Base-by-base conservation (phyloP, 1,140 invertebrate species). In the Ips nitidus region DNA sequence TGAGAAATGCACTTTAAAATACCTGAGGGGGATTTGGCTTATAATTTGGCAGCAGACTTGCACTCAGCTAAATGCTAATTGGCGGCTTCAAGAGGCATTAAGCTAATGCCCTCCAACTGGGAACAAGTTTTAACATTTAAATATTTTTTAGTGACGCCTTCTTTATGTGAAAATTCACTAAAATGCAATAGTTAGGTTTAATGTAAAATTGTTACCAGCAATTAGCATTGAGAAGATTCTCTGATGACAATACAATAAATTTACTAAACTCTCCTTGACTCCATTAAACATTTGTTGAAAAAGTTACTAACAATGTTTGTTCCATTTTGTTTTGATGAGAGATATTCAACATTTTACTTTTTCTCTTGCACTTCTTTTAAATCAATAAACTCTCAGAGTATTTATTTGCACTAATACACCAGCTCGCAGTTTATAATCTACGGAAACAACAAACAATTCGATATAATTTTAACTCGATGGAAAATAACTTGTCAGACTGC, bases 401-500 rank as follows among this genome's bases (percentile, higher is more conserved):
- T 22, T 22, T 22, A 22, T 22, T 22, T 22, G 22, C 22, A 22
- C 22, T 22, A 22, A 22, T 22, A 22, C 22, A 22, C 22, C 22
- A 22, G 22, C 22, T 22, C 22, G 22, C 22, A 22, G 22, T 22
- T 22, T 22, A 22, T 22, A 22, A 22, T 22, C 22, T 22, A 22
- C 22, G 22, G 22, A 22, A 22, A 22, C 22, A 22, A 22, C 22
- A 22, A 22, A 22, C 42, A 41, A 41, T 57, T 56, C 38, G 7
- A 45, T 58, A 66, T 66, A 66, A 66, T 66, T 66, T 65, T 56
- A 66, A 66, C 47, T 57, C 60, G 45, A 68, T 68, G 66, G 66
- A 68, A 68, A 68, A 68, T 61, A 68, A 66, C 64, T 56, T 68
- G 66, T 60, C 57, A 68, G 57, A 37, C 59, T 36, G 45, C 58